phyloP scores from a whole-genome alignment of 1,140 invertebrate species.

The Tetramorium alpestre region DNA sequence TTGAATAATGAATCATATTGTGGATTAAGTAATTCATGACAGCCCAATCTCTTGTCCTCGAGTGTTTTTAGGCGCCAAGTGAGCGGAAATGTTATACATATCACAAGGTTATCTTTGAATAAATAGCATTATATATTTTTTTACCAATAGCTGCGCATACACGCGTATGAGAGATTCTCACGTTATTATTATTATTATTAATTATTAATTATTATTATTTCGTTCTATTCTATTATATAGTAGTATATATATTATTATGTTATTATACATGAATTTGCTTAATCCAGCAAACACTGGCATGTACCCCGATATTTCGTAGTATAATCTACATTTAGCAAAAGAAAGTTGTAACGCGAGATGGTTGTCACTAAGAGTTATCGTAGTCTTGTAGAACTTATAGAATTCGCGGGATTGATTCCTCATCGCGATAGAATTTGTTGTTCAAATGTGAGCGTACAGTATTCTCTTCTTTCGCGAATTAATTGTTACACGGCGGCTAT shows the following conservation, averaged over 20 bases:
- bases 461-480: constrained; percentile 23
- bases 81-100: not conserved
- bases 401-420: constrained; percentile 30
- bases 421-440: not conserved
- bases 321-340: constrained; percentile 33
- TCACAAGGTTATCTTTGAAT: constrained; percentile 6
- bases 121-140: not conserved
- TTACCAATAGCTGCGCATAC: not conserved
- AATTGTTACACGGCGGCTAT: not conserved
- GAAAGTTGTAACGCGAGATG: constrained; percentile 17
- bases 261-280: constrained; percentile 35
- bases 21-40: constrained; percentile 6
- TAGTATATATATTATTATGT: constrained; percentile 35
- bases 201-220: constrained; percentile 43
- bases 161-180: constrained; percentile 21
- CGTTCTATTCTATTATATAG: constrained; percentile 57
- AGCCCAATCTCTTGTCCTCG: not conserved
- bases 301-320: constrained; percentile 35
- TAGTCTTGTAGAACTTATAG: constrained; percentile 43
- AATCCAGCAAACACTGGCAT: constrained; percentile 50
- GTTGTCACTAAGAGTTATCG: constrained; percentile 49
- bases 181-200: constrained; percentile 41
- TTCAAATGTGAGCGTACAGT: not conserved
- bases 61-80: not conserved
- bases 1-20: constrained; percentile 48